Base-by-base conservation (phyloP, 1,140 invertebrate genomes). In the Wasmannia auropunctata region DNA sequence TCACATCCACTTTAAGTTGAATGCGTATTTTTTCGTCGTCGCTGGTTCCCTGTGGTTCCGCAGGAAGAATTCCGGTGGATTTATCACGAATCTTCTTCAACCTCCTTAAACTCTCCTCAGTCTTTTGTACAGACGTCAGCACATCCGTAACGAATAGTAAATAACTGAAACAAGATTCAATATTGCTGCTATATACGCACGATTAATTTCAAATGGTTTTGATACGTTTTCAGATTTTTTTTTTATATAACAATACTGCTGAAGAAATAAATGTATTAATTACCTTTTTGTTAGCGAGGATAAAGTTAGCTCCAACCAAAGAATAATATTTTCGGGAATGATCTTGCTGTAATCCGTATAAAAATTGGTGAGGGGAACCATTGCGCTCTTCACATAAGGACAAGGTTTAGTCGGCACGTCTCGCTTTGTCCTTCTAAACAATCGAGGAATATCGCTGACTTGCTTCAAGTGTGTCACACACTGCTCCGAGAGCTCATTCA, bases 21-120 rank as follows among this genome's bases (percentile, higher is more conserved):
- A 97, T 95, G 62, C 98, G 96, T 93, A 99, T 99, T 95, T 99
- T 99, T 93, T 99, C 98, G 94, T 99, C 98, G 93, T 99, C 99
- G 11, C 96, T 96, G 22, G 96, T 94, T 93, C 97, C 95, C 94
- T 95, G 85, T 81, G 80, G 91, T 86, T 95, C 95, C 7, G 95
- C 94, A 62, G 91, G 92, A 34, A 92, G 93, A 67, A 94, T 91
- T 37, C 96, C 96, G 67, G 95, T 95, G 49, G 95, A 95, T 92
- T 96, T 96, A 77, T 98, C 97, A 86, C 97, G 96, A 65, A 98
- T 97, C 95, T 98, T 98, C 93, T 99, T 99, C 77, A 99, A 95
- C 88, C 98, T 96, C 92, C 97, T 96, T 60, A 99, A 95, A 89
- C 98, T 99, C 92, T 99, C 98, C 94, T 99, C 98, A 88, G 98